These are phyloP conservation scores for Thunnus maccoyii DNA, from an alignment of 2,113 vertebrate species.

Conservation along the genomic window DNA sequence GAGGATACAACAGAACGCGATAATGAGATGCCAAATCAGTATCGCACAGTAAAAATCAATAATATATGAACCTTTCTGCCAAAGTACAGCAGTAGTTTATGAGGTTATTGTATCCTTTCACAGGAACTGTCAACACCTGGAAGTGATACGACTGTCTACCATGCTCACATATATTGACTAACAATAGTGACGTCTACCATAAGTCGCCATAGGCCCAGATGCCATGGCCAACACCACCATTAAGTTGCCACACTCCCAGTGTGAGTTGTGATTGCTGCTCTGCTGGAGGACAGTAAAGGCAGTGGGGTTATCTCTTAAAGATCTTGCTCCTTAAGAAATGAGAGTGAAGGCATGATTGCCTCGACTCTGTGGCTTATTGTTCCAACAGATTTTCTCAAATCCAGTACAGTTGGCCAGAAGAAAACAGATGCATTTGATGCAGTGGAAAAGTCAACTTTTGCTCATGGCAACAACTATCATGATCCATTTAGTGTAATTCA, in stretches of 20 bases:
- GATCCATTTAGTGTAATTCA: no score
- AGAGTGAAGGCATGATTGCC: not conserved
- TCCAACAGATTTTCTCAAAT: not conserved
- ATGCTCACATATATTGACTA: not conserved
- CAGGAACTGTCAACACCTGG: not conserved
- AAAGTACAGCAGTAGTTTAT: not conserved
- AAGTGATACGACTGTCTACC: not conserved
- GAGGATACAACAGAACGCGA: not conserved
- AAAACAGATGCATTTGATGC: not conserved
- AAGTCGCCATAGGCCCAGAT: not conserved
- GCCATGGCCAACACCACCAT: not conserved
- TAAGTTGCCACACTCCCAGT: not conserved
- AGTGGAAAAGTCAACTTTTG: no score
- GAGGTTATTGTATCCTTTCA: not conserved
- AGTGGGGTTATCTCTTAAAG: not conserved
- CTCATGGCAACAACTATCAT: no score
- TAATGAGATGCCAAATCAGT: not conserved
- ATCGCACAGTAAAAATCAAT: not conserved
- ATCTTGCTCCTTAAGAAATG: no score
- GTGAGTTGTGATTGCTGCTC: not conserved
- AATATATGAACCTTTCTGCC: no score
- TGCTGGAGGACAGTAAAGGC: not conserved
- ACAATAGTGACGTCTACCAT: not conserved
- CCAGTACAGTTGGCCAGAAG: not conserved
- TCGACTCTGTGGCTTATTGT: not conserved